These are phyloP conservation scores for Saimiri boliviensis DNA, from an alignment of 2,113 vertebrate genomes.

Conservation along the genomic window DNA sequence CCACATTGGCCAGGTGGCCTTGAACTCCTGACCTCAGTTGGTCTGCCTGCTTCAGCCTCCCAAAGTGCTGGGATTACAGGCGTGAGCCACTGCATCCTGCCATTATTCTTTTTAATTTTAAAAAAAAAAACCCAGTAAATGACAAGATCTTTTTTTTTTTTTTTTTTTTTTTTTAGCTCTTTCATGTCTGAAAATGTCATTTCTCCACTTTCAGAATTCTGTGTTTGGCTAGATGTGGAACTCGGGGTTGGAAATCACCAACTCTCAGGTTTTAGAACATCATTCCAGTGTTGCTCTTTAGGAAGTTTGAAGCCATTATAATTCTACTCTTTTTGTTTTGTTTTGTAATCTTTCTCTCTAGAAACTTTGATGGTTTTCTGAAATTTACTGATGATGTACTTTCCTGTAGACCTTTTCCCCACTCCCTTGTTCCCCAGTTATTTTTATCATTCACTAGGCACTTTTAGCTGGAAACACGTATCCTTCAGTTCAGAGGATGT, in stretches of 20 bases:
- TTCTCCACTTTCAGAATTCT: neutral
- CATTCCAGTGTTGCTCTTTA: neutral
- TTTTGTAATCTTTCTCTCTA: neutral
- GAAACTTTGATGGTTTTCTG: conserved; percentile 19
- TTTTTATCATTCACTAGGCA: neutral
- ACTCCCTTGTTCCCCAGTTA: neutral
- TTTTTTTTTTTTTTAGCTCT: neutral
- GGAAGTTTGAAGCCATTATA: neutral
- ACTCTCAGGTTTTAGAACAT: neutral
- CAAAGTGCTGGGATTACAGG: too few species aligned
- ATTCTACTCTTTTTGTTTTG: neutral
- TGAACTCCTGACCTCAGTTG: too few species aligned
- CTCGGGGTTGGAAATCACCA: neutral
- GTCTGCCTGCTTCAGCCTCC: too few species aligned
- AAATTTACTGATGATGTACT: neutral
- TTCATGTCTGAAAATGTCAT: neutral
- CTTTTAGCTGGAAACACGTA: neutral
- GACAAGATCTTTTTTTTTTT: neutral
- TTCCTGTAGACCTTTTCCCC: neutral
- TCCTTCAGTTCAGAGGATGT: neutral
- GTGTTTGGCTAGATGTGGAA: neutral
- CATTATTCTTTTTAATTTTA: neutral
- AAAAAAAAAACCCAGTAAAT: neutral
- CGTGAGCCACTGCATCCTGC: too few species aligned
- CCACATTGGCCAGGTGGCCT: too few species aligned